These are phyloP conservation scores for Hemithea aestivaria DNA, from an alignment of 2,888 invertebrate genomes.

Conservation along the genomic window DNA sequence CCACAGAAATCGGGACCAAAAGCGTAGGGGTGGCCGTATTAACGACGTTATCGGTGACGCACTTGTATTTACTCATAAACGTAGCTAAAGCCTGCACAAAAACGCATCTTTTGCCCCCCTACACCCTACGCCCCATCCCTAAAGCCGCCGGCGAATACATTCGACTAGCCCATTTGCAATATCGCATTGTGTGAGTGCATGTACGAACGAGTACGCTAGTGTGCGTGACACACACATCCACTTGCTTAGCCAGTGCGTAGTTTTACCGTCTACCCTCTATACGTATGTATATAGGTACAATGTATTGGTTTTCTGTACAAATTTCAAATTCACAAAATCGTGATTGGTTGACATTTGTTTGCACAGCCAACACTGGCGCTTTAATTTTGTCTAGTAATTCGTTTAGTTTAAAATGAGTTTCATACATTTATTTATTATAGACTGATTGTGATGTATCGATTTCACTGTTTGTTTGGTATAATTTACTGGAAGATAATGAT, in stretches of 20 bases:
- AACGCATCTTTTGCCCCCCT: slow-evolving; percentile 70
- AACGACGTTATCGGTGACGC: slow-evolving; percentile 65
- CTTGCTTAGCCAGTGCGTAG: slow-evolving; percentile 75
- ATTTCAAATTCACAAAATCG: slow-evolving; percentile 78
- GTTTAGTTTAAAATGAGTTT: slow-evolving; percentile 70
- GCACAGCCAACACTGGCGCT: slow-evolving; percentile 60
- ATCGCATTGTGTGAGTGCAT: slow-evolving; percentile 72
- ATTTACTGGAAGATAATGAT: slow-evolving; percentile 14
- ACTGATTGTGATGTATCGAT: slow-evolving; percentile 47
- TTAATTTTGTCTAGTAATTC: slow-evolving; percentile 67
- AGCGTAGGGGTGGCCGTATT: slow-evolving; percentile 31
- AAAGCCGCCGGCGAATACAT: slow-evolving; percentile 70
- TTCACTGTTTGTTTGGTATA: slow-evolving; percentile 23
- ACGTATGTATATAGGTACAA: slow-evolving; percentile 53
- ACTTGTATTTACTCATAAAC: slow-evolving; percentile 71
- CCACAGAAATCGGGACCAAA: slow-evolving; percentile 43
- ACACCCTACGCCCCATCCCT: slow-evolving; percentile 40
- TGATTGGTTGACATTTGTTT: slow-evolving; percentile 77
- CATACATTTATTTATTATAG: slow-evolving; percentile 53
- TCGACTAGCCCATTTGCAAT: slow-evolving; percentile 78
- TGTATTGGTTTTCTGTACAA: slow-evolving; percentile 77
- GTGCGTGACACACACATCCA: slow-evolving; percentile 48
- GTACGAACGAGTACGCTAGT: slow-evolving; percentile 39
- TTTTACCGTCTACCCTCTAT: slow-evolving; percentile 51
- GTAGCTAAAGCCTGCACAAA: slow-evolving; percentile 71